Percentiles rank a stretch among this genome's conserved stretches.
Evolutionary conservation across 2,888 invertebrate genomes (phyloP).

Genomic region (Ectemnius cavifrons): DNA sequence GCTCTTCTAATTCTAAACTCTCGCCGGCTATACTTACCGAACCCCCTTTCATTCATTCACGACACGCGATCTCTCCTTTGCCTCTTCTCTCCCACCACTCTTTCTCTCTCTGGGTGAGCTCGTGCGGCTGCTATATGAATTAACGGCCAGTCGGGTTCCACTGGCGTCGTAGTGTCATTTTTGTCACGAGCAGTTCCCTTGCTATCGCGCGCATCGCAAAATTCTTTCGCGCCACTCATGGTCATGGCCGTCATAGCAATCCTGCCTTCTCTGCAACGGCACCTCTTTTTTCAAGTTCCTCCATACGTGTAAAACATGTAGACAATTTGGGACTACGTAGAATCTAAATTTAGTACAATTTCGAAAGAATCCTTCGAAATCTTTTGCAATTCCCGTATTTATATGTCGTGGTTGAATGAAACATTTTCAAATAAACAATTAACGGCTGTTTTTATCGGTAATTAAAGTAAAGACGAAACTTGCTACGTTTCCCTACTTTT

Average conservation of each 20-base stretch:
- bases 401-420: too few species aligned
- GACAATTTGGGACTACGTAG: too few species aligned
- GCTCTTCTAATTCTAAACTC: slow-evolving; percentile 59
- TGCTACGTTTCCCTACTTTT: too few species aligned
- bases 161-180: slow-evolving; percentile 48
- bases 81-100: neutral
- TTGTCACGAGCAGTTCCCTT: slow-evolving; percentile 27
- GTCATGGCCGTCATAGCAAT: slow-evolving; percentile 19
- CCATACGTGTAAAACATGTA: too few species aligned
- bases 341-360: too few species aligned
- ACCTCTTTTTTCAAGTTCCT: too few species aligned
- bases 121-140: slow-evolving; percentile 49
- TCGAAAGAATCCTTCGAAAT: too few species aligned
- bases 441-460: too few species aligned
- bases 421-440: too few species aligned
- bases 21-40: slow-evolving; percentile 58
- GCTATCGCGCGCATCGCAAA: slow-evolving; percentile 40
- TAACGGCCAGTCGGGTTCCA: slow-evolving; percentile 48
- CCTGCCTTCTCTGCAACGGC: neutral
- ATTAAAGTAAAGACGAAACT: too few species aligned
- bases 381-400: too few species aligned
- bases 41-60: slow-evolving; percentile 61
- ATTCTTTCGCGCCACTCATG: slow-evolving; percentile 29
- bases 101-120: neutral
- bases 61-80: slow-evolving; percentile 53